Evolutionary conservation across 1,140 invertebrate species (phyloP).

Genomic region (Vanessa atalanta): DNA sequence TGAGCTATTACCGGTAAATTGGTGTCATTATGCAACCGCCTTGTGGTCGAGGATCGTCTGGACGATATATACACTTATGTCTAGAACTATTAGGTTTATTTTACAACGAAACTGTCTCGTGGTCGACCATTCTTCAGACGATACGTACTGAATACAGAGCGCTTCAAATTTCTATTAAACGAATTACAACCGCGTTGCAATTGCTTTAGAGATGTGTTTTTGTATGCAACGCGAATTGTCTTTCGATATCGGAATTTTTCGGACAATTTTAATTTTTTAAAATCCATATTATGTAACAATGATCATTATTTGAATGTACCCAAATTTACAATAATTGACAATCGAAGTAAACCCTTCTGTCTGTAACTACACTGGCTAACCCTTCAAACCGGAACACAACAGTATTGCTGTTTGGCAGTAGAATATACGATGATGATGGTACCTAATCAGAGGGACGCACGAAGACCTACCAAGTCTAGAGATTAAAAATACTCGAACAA

Average conservation of each 20-base stretch:
- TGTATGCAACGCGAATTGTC: constrained; percentile 15
- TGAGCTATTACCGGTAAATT: constrained; percentile 31
- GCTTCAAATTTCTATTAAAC: constrained; percentile 30
- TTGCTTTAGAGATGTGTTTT: constrained; percentile 17
- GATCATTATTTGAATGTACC: no score
- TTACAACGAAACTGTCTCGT: not conserved
- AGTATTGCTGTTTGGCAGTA: no score
- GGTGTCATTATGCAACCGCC: constrained; percentile 36
- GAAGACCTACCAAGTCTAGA: no score
- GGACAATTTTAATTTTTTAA: not conserved
- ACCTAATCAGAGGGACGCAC: no score
- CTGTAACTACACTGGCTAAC: no score
- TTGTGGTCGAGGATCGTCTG: not conserved
- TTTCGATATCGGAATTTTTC: constrained; percentile 11
- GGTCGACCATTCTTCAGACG: constrained; percentile 1
- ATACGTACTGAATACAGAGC: constrained; percentile 23
- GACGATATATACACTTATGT: constrained; percentile 4
- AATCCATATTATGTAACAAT: not conserved
- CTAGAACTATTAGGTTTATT: not conserved
- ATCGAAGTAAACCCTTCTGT: no score
- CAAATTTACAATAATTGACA: no score
- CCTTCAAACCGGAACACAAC: no score
- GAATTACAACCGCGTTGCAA: constrained; percentile 20
- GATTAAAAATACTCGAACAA: not conserved
- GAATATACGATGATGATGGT: no score